Conservation (phyloP, 1,140 invertebrate genomes). For the Batillaria attramentaria region DNA sequence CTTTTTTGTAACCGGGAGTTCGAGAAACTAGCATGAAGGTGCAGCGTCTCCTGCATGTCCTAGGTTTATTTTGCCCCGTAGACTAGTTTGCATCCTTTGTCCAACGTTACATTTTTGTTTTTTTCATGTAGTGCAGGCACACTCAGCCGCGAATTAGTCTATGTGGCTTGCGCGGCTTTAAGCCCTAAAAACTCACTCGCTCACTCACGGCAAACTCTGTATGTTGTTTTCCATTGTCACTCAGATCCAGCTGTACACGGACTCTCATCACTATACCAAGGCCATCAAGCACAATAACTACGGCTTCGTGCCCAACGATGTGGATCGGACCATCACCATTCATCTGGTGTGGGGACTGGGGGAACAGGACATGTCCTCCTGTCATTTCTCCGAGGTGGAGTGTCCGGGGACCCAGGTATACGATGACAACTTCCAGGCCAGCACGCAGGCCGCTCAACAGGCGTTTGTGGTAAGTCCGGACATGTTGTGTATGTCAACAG, state of each 20-base stretch:
- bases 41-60: too few species aligned
- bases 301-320: slow-evolving; percentile 11
- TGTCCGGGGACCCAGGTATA: slow-evolving; percentile 42
- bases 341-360: slow-evolving; percentile 56
- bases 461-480: slow-evolving; percentile 47
- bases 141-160: too few species aligned
- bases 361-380: slow-evolving; percentile 47
- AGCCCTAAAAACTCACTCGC: background rate
- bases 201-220: background rate
- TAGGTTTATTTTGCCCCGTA: too few species aligned
- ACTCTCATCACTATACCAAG: slow-evolving; percentile 21
- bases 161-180: too few species aligned
- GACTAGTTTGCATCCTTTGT: too few species aligned
- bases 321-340: slow-evolving; percentile 7
- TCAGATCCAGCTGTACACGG: slow-evolving; percentile 24
- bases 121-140: too few species aligned
- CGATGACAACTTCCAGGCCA: slow-evolving; percentile 51
- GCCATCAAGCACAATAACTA: slow-evolving; percentile 1
- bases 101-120: too few species aligned
- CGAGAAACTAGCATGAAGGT: too few species aligned
- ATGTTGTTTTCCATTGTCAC: background rate
- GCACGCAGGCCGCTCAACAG: slow-evolving; percentile 43
- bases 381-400: slow-evolving; percentile 46
- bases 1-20: too few species aligned
- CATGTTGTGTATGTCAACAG: too few species aligned